These are phyloP conservation scores for Spinus pinus DNA, from an alignment of 2,797 vertebrate genomes.

Conservation along the genomic window DNA sequence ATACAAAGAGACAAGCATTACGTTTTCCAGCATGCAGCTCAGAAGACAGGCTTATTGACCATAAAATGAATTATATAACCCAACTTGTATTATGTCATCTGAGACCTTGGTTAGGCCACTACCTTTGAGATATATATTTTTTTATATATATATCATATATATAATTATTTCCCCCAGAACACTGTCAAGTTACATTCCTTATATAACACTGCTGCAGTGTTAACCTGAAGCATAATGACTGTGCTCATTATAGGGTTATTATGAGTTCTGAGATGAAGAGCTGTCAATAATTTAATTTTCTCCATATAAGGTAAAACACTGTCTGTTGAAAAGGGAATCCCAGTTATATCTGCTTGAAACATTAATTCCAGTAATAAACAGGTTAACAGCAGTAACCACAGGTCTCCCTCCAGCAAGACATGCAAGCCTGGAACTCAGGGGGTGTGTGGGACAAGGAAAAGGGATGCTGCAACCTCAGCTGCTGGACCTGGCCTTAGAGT, in stretches of 20 bases:
- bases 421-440: accelerated
- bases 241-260: not conserved
- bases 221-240: slow-evolving; percentile 17
- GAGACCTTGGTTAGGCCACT: not conserved
- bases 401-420: not conserved
- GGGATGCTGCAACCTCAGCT: not conserved
- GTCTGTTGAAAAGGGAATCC: not conserved
- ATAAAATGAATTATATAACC: slow-evolving; percentile 35
- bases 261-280: slow-evolving; percentile 1
- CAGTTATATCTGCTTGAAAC: not conserved
- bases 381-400: not conserved
- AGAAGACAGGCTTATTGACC: slow-evolving; percentile 29
- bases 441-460: accelerated
- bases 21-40: slow-evolving; percentile 15
- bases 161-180: not conserved
- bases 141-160: not conserved
- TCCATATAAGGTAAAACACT: not conserved
- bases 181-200: not conserved
- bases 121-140: not conserved
- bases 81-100: slow-evolving; percentile 14
- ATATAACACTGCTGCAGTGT: not conserved
- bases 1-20: slow-evolving; percentile 56
- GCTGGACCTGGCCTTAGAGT: not conserved
- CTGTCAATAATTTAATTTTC: slow-evolving; percentile 3
- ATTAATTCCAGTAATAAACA: not conserved